Percentiles rank a stretch among this genome's conserved stretches.
Evolutionary conservation across 2,113 vertebrate species (phyloP).

Genomic region (Oxyruncus cristatus): DNA sequence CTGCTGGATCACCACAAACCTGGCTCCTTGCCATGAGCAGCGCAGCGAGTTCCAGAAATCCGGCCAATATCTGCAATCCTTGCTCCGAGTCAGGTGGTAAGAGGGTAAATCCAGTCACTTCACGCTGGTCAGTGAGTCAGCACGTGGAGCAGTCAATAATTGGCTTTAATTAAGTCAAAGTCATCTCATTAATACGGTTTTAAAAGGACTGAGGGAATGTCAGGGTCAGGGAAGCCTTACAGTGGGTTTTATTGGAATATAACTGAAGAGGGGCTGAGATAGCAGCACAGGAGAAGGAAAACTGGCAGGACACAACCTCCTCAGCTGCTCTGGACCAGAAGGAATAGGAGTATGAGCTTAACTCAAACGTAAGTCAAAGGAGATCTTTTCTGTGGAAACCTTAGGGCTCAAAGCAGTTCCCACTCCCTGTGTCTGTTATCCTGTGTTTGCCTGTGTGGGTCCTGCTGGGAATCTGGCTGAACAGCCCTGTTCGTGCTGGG

Average conservation of each 20-base stretch:
- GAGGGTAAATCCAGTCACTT: neutral
- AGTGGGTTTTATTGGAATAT: neutral
- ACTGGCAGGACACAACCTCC: neutral
- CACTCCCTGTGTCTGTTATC: fast-evolving
- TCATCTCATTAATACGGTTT: neutral
- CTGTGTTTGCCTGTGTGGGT: neutral
- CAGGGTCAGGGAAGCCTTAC: neutral
- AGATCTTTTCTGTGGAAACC: neutral
- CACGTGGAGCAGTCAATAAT: neutral
- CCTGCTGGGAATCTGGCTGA: neutral
- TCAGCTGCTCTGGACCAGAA: neutral
- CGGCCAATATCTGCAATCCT: neutral
- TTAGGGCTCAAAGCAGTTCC: neutral
- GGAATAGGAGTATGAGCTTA: neutral
- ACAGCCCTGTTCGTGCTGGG: fast-evolving
- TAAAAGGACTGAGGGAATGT: neutral
- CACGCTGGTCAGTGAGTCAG: neutral
- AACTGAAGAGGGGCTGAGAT: neutral
- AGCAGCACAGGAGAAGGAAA: neutral
- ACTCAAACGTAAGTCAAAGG: neutral
- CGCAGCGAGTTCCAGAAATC: neutral
- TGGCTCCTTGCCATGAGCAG: neutral
- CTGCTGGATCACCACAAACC: neutral
- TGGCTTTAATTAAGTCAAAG: conserved; percentile 47
- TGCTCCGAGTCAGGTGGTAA: neutral